phyloP scores from a whole-genome alignment of 2,888 invertebrate species.

The Dolichopus griseipennis region DNA sequence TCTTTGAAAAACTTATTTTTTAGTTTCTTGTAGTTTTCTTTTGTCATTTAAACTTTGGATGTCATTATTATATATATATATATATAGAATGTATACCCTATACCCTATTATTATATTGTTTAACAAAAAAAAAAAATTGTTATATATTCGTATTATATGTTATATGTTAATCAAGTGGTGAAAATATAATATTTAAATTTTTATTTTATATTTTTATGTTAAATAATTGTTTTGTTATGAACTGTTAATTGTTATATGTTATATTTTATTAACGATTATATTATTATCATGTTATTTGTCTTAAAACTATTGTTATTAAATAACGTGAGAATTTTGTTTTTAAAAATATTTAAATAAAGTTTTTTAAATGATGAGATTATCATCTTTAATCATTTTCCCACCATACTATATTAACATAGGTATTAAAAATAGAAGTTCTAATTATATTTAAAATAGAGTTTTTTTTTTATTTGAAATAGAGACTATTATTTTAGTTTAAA shows the following conservation, averaged over 20 bases:
- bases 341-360: background rate
- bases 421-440: too few species aligned
- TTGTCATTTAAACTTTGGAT: background rate
- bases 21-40: background rate
- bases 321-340: background rate
- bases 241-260: background rate
- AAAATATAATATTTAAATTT: background rate
- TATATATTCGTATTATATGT: background rate
- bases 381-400: too few species aligned
- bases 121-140: too few species aligned
- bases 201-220: background rate
- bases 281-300: background rate
- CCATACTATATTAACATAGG: too few species aligned
- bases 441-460: too few species aligned
- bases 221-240: slow-evolving; percentile 1
- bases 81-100: too few species aligned
- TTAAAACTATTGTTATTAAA: background rate
- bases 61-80: slow-evolving; percentile 4
- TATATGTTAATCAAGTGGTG: background rate
- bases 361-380: too few species aligned
- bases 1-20: background rate
- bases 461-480: too few species aligned
- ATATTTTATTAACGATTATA: background rate
- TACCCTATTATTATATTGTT: too few species aligned
- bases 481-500: too few species aligned